Evolutionary conservation across 2,113 vertebrate species (phyloP), one percentile per base, ranked within the genome.

Genomic region (Ictalurus furcatus): DNA sequence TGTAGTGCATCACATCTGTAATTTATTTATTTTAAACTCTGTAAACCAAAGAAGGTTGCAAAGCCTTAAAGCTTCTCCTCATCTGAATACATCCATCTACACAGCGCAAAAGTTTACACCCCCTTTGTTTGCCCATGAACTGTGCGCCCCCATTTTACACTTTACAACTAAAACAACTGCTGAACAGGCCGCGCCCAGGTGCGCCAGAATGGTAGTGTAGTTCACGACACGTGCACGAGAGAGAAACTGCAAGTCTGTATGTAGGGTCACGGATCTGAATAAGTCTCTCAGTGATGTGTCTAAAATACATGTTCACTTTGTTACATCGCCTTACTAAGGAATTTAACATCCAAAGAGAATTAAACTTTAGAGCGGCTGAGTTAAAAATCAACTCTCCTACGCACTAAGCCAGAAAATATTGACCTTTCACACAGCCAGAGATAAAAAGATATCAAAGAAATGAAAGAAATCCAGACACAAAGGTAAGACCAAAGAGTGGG

Each of bases 381-480:
- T 58, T 81, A 17, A 58, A 81, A 58, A 30, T 17, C 52, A 81
- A n/a, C 52, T 81, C 79, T 81, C 28, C 8, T 44, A 52, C 52
- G 17, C 79, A 8, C 14, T 0, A 4, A 56, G 7, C n/a, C 25
- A 58, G 16, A 21, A 81, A 81, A 81, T 56, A 81, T 81, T 81
- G 79, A 81, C n/a, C 54, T 58, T 58, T 58, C 79, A 19, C 52
- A 81, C 58, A 81, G n/a, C 6, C 16, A 1, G 16, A 81, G 52
- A 58, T 81, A 56, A 81, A 81, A 81, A 81, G 79, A 81, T 34
- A 80, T 80, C 44, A 80, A 80, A 54, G 74, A 78, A n/a, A 30
- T 54, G 52, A 58, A 56, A 81, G 79, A 58, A 56, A 19, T 1
- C 3, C 79, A 58, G 79, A 81, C 34, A 56, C 25, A 56, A 54